Evolutionary conservation across 2,113 vertebrate genomes (phyloP), one percentile per base, ranked within the genome.

Genomic region (Callocephalon fimbriatum): DNA sequence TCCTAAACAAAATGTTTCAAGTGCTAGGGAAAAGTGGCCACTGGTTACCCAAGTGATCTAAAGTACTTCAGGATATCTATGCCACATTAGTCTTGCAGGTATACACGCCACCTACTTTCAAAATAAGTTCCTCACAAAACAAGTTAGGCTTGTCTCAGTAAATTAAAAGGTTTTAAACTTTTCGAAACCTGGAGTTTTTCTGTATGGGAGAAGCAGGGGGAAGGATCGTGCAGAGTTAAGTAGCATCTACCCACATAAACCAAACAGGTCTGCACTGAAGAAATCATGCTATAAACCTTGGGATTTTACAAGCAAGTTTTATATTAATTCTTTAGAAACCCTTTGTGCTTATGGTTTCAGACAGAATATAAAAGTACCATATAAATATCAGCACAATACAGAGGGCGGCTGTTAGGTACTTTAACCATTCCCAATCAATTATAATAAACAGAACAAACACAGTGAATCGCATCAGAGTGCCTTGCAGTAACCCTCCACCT

Each of bases 241-340:
- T 79, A 91, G 91, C 79, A 97, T 95, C 86, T 61, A 96, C 51
- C 54, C 88, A 70, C 29, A 95, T 92, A 97, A 97, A 97, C 45
- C 88, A 85, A 95, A 96, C 95, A 97, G 84, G 91, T 93, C 93
- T 87, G 86, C 68, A 40, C 81, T 93, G 79, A 96, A 98, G 53
- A 79, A 96, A 96, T 94, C 37, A 2, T 68, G 94, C 92, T 92
- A 92, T 97, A 98, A 98, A 97, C 47, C 77, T 63, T 76, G 90
- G 90, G 88, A 95, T 97, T 98, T 98, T 96, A 91, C 96, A 95
- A 79, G 95, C 85, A 96, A 95, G 92, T 97, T 95, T 98, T 95
- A 96, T 93, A 98, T 93, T 95, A 96, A 96, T 97, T 98, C 91
- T 96, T 97, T 98, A 87, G 92, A 97, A 97, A 96, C 74, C 63